Percentiles rank a stretch among this genome's conserved stretches.
Conservation (phyloP, 2,797 vertebrate genomes). For the Balearica regulorum region DNA sequence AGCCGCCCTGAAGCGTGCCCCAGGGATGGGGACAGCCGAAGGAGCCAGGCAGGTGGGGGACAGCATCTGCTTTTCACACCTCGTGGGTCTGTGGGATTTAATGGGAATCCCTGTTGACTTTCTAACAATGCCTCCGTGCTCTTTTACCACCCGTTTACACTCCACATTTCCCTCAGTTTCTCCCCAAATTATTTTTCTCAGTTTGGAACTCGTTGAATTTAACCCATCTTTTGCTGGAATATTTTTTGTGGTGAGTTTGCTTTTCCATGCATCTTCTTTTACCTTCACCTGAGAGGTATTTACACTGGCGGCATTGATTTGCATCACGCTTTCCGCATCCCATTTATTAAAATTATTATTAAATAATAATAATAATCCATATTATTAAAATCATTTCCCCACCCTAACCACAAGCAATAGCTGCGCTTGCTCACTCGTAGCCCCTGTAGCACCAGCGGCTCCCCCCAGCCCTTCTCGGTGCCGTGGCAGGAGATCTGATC, state of each 20-base stretch:
- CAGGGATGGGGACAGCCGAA: not conserved
- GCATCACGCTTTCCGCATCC: not conserved
- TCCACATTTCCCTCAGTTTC: not conserved
- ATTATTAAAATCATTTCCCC: not conserved
- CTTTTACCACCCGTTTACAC: not conserved
- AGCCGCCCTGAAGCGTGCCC: rapidly evolving
- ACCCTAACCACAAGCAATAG: no score
- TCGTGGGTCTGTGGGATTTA: not conserved
- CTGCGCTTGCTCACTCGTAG: not conserved
- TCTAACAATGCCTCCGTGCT: not conserved
- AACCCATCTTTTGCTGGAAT: not conserved
- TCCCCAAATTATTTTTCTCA: not conserved
- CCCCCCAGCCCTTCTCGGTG: not conserved
- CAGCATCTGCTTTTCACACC: not conserved
- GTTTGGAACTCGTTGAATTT: not conserved
- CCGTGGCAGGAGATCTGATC: not conserved
- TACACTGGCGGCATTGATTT: not conserved
- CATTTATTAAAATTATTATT: no score
- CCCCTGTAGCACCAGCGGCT: not conserved
- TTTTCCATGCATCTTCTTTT: not conserved
- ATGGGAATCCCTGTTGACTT: not conserved
- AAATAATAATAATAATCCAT: no score
- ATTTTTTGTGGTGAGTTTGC: not conserved
- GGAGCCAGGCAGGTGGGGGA: not conserved
- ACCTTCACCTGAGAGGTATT: not conserved